phyloP scores from a whole-genome alignment of 2,113 vertebrate genomes.

The Eulemur macaco region DNA sequence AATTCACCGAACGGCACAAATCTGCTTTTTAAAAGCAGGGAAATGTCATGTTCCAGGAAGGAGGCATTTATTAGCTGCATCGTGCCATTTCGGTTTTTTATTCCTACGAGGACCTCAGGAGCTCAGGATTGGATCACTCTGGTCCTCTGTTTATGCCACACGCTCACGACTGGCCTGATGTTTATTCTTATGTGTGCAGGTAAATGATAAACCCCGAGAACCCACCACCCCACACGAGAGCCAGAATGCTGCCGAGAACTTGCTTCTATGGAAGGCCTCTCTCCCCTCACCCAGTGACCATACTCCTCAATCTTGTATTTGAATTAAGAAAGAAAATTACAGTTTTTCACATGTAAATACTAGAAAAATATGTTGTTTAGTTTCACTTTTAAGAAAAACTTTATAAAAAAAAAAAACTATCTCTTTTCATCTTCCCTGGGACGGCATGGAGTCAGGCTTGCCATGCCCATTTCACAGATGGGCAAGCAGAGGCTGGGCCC shows the following conservation, averaged over 20 bases:
- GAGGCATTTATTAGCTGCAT: not conserved
- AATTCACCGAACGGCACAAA: not conserved
- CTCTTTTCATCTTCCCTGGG: not conserved
- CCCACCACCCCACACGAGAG: accelerated
- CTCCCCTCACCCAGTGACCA: not conserved
- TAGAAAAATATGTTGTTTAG: not conserved
- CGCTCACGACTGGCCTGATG: accelerated
- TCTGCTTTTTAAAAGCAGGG: not conserved
- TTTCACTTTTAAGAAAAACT: not conserved
- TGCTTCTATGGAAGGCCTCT: not conserved
- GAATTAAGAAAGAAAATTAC: not conserved
- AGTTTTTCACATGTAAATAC: not conserved
- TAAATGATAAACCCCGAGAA: accelerated
- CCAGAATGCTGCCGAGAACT: accelerated
- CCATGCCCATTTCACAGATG: not conserved
- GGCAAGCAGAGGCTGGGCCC: accelerated
- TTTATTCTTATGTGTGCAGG: accelerated
- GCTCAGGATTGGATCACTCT: accelerated
- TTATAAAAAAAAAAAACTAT: not conserved
- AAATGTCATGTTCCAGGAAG: not conserved
- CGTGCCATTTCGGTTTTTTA: accelerated
- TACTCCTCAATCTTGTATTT: not conserved
- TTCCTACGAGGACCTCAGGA: not conserved
- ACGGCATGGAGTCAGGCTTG: accelerated
- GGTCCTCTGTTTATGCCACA: not conserved